A percentile compares a stretch with the other conserved stretches of the same genome.
These are phyloP conservation scores for Rotaria macrura DNA, from an alignment of 2,888 invertebrate genomes.

Conservation along the genomic window DNA sequence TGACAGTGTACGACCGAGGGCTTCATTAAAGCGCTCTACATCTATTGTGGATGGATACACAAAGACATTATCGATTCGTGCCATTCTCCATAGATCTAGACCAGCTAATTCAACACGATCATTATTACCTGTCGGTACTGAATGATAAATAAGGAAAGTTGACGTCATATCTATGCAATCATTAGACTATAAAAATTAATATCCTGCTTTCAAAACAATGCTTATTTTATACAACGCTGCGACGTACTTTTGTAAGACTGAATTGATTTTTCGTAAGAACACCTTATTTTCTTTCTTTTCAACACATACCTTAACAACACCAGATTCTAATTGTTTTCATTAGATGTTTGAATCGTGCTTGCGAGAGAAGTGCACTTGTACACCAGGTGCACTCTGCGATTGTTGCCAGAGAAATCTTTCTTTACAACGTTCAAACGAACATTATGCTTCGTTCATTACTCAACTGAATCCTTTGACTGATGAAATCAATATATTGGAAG, in stretches of 20 bases:
- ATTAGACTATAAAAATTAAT: no score
- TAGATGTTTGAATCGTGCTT: not conserved
- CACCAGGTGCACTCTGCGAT: not conserved
- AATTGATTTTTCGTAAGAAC: no score
- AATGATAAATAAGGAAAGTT: not conserved
- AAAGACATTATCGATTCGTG: not conserved
- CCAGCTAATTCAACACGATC: not conserved
- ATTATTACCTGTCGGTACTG: not conserved
- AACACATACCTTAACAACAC: no score
- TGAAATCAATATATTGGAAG: not conserved
- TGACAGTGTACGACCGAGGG: not conserved
- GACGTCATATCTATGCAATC: not conserved
- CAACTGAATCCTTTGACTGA: not conserved
- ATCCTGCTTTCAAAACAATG: no score
- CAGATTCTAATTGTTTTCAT: no score
- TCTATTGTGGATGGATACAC: not conserved
- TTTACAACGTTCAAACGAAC: not conserved
- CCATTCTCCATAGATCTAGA: not conserved
- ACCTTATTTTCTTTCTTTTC: no score
- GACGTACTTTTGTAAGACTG: no score
- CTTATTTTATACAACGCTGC: no score
- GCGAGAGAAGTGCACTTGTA: not conserved
- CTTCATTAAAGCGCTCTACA: not conserved
- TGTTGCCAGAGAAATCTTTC: not conserved
- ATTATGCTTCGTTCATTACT: not conserved